phyloP scores from a whole-genome alignment of 64 coral and sea anemone genomes.

The Orbicella faveolata region DNA sequence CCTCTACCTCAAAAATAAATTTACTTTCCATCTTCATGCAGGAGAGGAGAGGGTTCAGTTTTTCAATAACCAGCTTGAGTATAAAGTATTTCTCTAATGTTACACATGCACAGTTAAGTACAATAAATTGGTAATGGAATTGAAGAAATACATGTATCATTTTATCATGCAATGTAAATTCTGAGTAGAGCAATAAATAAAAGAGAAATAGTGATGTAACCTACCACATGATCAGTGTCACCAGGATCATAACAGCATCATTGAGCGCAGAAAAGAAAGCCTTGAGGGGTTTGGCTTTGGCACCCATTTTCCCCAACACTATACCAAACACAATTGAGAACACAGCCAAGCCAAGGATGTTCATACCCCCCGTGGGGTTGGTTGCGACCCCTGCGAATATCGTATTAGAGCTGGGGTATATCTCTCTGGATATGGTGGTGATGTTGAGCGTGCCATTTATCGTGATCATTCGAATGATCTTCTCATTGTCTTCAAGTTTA shows the following conservation, averaged over 20 bases:
- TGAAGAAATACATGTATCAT: background rate
- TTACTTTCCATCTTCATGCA: no score
- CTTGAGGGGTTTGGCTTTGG: constrained; percentile 51
- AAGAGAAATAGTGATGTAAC: background rate
- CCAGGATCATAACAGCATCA: constrained; percentile 77
- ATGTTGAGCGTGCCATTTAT: constrained; percentile 40
- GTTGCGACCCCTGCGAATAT: constrained; percentile 15
- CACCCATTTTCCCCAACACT: constrained; percentile 71
- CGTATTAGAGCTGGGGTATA: constrained; percentile 46
- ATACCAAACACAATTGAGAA: constrained; percentile 64
- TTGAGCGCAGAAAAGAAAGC: constrained; percentile 71
- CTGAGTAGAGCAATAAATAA: background rate
- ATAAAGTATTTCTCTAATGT: no score
- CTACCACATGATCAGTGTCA: constrained; percentile 79
- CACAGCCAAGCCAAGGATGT: constrained; percentile 51
- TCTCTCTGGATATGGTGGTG: constrained; percentile 37
- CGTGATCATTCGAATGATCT: constrained; percentile 5
- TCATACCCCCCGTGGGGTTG: constrained; percentile 46
- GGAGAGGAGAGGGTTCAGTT: no score
- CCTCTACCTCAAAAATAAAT: no score
- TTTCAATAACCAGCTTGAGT: no score
- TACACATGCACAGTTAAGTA: no score
- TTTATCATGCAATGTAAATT: background rate
- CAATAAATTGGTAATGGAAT: no score
- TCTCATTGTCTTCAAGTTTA: constrained; percentile 28